Percentiles rank a stretch among this genome's conserved stretches.
phyloP scores from a whole-genome alignment of 1,140 invertebrate species.

The Diabrotica virgifera region DNA sequence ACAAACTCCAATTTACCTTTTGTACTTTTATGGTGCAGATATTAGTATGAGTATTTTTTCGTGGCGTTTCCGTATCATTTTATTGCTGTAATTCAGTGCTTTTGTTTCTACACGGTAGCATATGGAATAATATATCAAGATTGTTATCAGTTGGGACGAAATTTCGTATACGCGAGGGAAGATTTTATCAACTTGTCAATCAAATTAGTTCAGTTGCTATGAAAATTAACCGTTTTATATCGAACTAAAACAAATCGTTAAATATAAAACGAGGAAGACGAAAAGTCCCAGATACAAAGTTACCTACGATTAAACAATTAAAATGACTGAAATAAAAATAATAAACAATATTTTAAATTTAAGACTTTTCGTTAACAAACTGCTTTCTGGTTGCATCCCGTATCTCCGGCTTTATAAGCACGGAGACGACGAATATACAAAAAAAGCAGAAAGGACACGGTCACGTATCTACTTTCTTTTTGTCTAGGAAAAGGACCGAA shows the following conservation, averaged over 20 bases:
- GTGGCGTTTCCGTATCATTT: background rate
- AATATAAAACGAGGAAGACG: too few species aligned
- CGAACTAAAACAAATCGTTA: background rate
- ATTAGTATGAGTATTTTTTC: conserved; percentile 1
- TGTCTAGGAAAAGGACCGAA: too few species aligned
- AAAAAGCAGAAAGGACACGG: too few species aligned
- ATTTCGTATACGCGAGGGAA: conserved; percentile 2
- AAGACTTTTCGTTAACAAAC: too few species aligned
- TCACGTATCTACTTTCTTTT: too few species aligned
- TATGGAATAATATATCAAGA: conserved; percentile 14
- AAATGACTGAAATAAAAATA: too few species aligned
- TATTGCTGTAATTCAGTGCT: background rate
- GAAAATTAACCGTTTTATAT: conserved; percentile 12
- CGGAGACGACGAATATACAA: too few species aligned
- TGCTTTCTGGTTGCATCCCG: too few species aligned
- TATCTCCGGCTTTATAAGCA: too few species aligned
- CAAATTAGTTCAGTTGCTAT: conserved; percentile 11
- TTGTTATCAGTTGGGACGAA: background rate
- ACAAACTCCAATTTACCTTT: conserved; percentile 1
- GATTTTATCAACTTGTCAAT: conserved; percentile 9
- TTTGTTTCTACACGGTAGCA: conserved; percentile 7
- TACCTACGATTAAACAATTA: too few species aligned
- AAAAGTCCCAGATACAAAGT: too few species aligned
- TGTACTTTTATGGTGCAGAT: background rate
- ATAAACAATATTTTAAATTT: too few species aligned